Evolutionary conservation across 2,797 vertebrate genomes (phyloP).

Genomic region (Diceros bicornis): DNA sequence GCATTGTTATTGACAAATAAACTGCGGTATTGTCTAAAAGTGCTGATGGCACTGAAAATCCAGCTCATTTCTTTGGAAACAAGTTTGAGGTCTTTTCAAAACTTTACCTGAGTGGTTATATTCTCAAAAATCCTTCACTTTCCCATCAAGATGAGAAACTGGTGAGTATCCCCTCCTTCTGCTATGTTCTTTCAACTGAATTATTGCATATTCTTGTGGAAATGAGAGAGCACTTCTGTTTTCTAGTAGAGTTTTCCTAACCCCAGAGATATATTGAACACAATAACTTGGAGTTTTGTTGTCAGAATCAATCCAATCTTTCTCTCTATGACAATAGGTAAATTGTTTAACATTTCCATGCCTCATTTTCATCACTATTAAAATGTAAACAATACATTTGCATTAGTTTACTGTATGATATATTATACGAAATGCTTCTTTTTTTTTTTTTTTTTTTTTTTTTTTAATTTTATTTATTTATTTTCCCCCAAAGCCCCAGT

Average conservation of each 20-base stretch:
- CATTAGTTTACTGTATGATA: too few relatives aligned
- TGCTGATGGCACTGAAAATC: not conserved
- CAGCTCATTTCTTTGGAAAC: not conserved
- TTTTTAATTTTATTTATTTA: too few relatives aligned
- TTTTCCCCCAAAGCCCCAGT: too few relatives aligned
- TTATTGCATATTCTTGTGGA: not conserved
- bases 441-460: too few relatives aligned
- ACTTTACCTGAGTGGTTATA: not conserved
- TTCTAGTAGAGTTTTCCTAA: not conserved
- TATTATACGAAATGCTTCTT: too few relatives aligned
- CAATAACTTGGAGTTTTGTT: too few relatives aligned
- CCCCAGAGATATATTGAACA: too few relatives aligned
- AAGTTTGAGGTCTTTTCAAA: not conserved
- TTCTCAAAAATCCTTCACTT: not conserved
- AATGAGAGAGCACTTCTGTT: not conserved
- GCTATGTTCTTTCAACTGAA: not conserved
- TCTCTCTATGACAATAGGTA: not conserved
- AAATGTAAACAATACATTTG: too few relatives aligned
- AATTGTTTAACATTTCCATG: too few relatives aligned
- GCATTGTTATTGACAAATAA: not conserved
- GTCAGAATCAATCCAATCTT: too few relatives aligned
- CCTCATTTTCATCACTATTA: too few relatives aligned
- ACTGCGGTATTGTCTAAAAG: not conserved
- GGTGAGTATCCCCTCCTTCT: too few relatives aligned
- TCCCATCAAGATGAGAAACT: not conserved